phyloP scores from a whole-genome alignment of 2,113 vertebrate species.

The Pionites leucogaster region DNA sequence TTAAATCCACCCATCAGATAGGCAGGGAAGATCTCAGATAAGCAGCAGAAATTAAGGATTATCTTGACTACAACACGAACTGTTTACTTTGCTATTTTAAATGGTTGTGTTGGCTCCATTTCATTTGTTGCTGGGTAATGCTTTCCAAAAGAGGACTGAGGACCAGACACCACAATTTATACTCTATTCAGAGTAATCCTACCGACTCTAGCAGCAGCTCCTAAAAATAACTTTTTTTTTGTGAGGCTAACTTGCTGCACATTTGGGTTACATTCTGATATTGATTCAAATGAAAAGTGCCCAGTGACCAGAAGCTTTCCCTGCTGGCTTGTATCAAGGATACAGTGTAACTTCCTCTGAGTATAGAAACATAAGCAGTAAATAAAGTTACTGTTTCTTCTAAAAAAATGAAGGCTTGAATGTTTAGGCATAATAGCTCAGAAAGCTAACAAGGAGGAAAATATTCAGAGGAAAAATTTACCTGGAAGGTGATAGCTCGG shows the following conservation, averaged over 20 bases:
- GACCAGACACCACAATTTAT: not conserved
- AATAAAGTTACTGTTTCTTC: slow-evolving; percentile 19
- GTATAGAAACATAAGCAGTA: not conserved
- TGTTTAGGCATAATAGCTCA: not conserved
- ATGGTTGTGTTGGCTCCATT: slow-evolving; percentile 14
- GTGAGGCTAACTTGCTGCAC: not conserved
- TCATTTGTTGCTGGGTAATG: slow-evolving; percentile 13
- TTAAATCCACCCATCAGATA: slow-evolving; percentile 63
- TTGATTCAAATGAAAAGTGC: not conserved
- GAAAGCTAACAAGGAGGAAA: not conserved
- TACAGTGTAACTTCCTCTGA: not conserved
- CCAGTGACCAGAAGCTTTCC: not conserved
- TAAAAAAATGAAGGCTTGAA: not conserved
- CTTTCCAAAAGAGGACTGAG: not conserved
- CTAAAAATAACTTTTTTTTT: not conserved
- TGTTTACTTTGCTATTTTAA: slow-evolving; percentile 63
- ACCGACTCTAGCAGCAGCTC: not conserved
- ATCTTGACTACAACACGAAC: slow-evolving; percentile 55
- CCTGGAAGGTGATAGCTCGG: not conserved
- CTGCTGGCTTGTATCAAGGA: not conserved
- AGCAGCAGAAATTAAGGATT: slow-evolving; percentile 65
- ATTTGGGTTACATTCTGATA: not conserved
- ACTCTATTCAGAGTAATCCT: not conserved
- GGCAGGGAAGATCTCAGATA: slow-evolving; percentile 39
- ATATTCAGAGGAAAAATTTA: not conserved